Percentiles rank a stretch among this genome's conserved stretches.
These are phyloP conservation scores for Paratilapia polleni DNA, from an alignment of 2,113 vertebrate species.

Conservation along the genomic window DNA sequence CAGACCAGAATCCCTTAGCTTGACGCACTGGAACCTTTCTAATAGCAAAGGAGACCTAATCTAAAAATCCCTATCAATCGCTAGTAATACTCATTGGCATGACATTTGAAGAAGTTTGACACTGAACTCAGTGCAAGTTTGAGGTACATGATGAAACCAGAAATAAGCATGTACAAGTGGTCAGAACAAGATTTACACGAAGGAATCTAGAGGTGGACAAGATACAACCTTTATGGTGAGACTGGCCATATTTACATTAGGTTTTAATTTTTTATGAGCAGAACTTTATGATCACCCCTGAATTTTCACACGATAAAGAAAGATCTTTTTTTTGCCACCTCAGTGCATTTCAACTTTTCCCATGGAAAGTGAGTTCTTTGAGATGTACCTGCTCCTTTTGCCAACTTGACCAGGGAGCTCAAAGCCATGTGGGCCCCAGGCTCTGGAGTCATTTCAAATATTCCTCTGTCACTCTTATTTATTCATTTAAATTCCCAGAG, in stretches of 20 bases:
- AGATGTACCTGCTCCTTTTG: slow-evolving; percentile 51
- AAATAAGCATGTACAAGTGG: too few species aligned
- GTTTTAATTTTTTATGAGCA: background rate
- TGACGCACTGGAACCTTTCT: background rate
- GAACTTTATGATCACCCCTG: background rate
- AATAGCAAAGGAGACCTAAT: background rate
- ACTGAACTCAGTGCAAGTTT: background rate
- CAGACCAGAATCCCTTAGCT: background rate
- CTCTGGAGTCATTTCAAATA: slow-evolving; percentile 40
- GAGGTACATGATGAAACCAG: too few species aligned
- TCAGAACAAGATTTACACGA: too few species aligned
- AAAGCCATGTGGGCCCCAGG: slow-evolving; percentile 24
- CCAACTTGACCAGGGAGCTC: slow-evolving; percentile 51
- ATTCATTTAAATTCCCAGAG: slow-evolving; percentile 15
- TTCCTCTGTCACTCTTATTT: slow-evolving; percentile 21
- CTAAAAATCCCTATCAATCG: background rate
- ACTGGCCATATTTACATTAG: background rate
- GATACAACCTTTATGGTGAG: background rate
- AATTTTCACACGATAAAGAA: background rate
- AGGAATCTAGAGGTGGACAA: background rate
- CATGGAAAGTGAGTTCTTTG: slow-evolving; percentile 41
- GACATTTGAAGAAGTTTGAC: background rate
- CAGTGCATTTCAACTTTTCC: slow-evolving; percentile 61
- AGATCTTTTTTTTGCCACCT: slow-evolving; percentile 61
- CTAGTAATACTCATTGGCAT: too few species aligned